Evolutionary conservation across 2,888 invertebrate species (phyloP).

Genomic region (Apodemia hepburni): DNA sequence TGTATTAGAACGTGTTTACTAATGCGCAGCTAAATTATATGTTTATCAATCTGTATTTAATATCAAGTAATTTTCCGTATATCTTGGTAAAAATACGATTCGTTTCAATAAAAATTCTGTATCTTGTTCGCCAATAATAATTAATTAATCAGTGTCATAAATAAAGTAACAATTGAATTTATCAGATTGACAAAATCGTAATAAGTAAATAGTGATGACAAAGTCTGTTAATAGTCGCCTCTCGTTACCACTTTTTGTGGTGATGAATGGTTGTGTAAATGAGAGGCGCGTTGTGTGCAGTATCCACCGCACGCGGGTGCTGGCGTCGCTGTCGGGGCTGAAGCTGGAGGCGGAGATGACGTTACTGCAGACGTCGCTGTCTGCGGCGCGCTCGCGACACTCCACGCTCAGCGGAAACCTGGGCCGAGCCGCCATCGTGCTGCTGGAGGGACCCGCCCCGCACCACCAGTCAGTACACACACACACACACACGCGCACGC

Average conservation of each 20-base stretch:
- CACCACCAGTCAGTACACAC: slow-evolving; percentile 87
- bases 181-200: background rate
- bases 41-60: no score
- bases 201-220: no score
- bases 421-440: slow-evolving; percentile 94
- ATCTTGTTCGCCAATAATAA: no score
- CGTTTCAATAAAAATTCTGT: no score
- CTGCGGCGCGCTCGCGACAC: slow-evolving; percentile 93
- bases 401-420: slow-evolving; percentile 93
- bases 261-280: background rate
- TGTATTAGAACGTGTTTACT: no score
- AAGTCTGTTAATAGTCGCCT: no score
- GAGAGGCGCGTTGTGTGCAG: slow-evolving; percentile 43
- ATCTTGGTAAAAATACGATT: no score
- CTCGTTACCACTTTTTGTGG: background rate
- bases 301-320: slow-evolving; percentile 90
- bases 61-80: no score
- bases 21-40: no score
- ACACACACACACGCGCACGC: background rate
- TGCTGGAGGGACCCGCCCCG: slow-evolving; percentile 94
- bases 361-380: slow-evolving; percentile 93
- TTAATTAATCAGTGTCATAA: no score
- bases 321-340: slow-evolving; percentile 95
- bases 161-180: no score
- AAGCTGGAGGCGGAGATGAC: slow-evolving; percentile 97